phyloP scores from a whole-genome alignment of 2,888 invertebrate species.

The Litoditis marina region DNA sequence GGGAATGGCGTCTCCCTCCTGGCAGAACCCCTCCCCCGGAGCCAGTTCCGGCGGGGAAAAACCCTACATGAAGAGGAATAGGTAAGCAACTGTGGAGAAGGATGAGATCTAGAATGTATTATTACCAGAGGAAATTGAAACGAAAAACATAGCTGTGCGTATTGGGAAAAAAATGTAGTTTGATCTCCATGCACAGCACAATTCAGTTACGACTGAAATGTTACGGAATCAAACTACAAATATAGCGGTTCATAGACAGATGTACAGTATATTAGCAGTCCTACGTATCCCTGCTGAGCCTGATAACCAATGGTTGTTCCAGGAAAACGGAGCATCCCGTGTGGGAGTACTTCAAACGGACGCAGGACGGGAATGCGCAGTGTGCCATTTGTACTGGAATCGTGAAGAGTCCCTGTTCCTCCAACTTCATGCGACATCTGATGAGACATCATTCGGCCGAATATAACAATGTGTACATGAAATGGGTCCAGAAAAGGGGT shows the following conservation, averaged over 20 bases:
- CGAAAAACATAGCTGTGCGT: no score
- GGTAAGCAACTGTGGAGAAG: no score
- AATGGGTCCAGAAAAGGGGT: constrained; percentile 42
- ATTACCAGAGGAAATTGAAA: no score
- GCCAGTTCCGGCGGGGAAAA: constrained; percentile 16
- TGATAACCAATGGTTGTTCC: constrained; percentile 9
- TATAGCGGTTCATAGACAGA: no score
- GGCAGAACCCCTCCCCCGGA: no score
- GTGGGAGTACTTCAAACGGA: constrained; percentile 50
- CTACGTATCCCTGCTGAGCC: no score
- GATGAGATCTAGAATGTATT: no score
- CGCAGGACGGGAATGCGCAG: constrained; percentile 44
- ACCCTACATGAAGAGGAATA: constrained; percentile 43
- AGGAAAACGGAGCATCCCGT: constrained; percentile 50
- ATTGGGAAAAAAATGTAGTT: no score
- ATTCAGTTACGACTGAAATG: not conserved
- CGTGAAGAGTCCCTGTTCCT: constrained; percentile 46
- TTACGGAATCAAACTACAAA: no score
- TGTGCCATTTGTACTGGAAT: constrained; percentile 44
- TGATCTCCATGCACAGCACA: no score
- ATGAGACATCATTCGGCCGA: constrained; percentile 46
- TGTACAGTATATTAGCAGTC: no score
- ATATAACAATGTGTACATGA: constrained; percentile 44
- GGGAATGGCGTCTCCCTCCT: no score
- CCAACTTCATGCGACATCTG: constrained; percentile 49